phyloP scores from a whole-genome alignment of 2,113 vertebrate species.

The Copsychus sechellarum region DNA sequence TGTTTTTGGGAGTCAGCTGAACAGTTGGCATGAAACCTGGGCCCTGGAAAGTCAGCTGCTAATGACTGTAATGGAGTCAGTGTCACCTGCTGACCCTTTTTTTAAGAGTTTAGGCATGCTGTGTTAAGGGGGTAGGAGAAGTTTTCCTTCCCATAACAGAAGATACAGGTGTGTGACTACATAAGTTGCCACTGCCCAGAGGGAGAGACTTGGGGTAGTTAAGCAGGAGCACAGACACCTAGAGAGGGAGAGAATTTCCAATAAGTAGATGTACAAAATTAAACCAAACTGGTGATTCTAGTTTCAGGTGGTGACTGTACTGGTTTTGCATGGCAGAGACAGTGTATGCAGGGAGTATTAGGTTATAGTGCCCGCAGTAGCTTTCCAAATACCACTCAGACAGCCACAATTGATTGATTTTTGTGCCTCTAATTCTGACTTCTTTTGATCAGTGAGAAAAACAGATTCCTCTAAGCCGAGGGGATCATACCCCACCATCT shows the following conservation, averaged over 20 bases:
- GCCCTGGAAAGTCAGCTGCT: not conserved
- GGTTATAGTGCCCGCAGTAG: not conserved
- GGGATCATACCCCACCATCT: not conserved
- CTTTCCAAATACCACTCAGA: not conserved
- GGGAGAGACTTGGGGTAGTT: slow-evolving; percentile 41
- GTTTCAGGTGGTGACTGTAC: slow-evolving; percentile 34
- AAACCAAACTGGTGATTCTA: slow-evolving; percentile 43
- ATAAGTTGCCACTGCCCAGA: not conserved
- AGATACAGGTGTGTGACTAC: not conserved
- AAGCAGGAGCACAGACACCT: slow-evolving; percentile 1
- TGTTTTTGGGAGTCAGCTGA: not conserved
- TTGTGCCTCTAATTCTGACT: not conserved
- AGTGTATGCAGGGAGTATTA: not conserved
- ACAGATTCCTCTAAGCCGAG: not conserved
- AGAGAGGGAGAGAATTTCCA: slow-evolving; percentile 29
- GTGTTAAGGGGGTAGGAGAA: not conserved
- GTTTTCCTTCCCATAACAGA: not conserved
- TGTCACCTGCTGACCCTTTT: not conserved
- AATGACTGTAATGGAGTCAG: not conserved
- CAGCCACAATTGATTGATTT: not conserved
- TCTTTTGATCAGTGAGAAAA: not conserved
- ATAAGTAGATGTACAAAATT: not conserved
- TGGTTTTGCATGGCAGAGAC: slow-evolving; percentile 14
- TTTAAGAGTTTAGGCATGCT: not conserved
- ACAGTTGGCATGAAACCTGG: not conserved